A percentile compares a stretch with the other conserved stretches of the same genome.
Evolutionary conservation across 2,113 vertebrate species (phyloP).

Genomic region (Phocoena sinus): DNA sequence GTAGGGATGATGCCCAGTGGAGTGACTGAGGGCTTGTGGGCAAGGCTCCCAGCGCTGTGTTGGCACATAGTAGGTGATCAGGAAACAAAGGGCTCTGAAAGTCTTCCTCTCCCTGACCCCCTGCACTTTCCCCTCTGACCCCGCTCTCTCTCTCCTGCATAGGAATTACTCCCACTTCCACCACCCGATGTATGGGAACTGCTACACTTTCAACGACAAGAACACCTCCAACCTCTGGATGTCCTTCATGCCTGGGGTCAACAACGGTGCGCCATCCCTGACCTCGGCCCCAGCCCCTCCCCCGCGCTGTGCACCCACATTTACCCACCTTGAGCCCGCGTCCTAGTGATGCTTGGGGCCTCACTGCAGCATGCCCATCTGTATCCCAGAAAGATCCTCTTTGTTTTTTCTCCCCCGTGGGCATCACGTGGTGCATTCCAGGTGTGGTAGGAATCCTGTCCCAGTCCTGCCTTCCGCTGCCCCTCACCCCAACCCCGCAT

Average conservation of each 20-base stretch:
- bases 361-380: neutral
- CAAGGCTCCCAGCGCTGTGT: neutral
- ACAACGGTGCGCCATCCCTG: constrained; percentile 76
- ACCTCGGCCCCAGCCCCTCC: neutral
- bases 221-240: constrained; percentile 80
- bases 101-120: neutral
- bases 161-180: constrained; percentile 86
- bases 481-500: neutral
- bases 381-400: neutral
- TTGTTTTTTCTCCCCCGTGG: neutral
- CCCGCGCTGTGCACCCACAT: neutral
- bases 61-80: neutral
- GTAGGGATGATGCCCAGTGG: neutral
- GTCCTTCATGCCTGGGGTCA: constrained; percentile 83
- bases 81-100: neutral
- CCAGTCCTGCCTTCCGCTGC: neutral
- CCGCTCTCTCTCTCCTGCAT: neutral
- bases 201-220: constrained; percentile 86
- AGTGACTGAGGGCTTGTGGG: neutral
- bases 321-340: neutral
- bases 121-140: constrained; percentile 9
- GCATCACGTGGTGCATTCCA: neutral
- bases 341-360: neutral
- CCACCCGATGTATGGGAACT: constrained; percentile 85
- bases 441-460: neutral